phyloP scores from a whole-genome alignment of 2,888 invertebrate species.

The Eupithecia abbreviata region DNA sequence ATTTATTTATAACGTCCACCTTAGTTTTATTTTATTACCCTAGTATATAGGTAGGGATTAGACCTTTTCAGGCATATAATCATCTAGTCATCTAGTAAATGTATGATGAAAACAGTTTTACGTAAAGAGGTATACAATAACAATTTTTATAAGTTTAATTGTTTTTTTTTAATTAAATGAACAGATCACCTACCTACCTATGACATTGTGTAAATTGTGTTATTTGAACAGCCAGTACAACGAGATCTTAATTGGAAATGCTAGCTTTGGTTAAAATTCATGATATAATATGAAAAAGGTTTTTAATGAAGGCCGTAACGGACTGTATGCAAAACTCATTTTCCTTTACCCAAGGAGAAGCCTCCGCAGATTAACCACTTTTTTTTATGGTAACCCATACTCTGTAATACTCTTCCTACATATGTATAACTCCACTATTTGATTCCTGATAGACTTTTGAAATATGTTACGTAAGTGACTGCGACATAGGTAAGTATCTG shows the following conservation, averaged over 20 bases:
- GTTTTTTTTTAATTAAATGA: too few relatives aligned
- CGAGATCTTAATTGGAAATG: slow-evolving; percentile 7
- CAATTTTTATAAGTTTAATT: too few relatives aligned
- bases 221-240: neutral
- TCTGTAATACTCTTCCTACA: neutral
- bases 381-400: neutral
- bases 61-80: too few relatives aligned
- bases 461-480: neutral
- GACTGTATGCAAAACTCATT: slow-evolving; percentile 39
- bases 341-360: slow-evolving; percentile 41
- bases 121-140: neutral
- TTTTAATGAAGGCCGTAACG: slow-evolving; percentile 34
- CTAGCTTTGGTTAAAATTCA: slow-evolving; percentile 15
- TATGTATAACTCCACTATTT: neutral
- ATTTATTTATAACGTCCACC: too few relatives aligned
- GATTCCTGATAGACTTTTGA: neutral
- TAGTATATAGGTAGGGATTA: too few relatives aligned
- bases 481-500: neutral
- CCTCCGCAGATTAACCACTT: slow-evolving; percentile 3
- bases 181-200: too few relatives aligned
- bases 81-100: neutral
- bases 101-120: neutral
- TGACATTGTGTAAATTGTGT: neutral
- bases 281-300: slow-evolving; percentile 24
- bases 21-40: too few relatives aligned